phyloP scores from a whole-genome alignment of 2,113 vertebrate species.

The Enhydra lutris region DNA sequence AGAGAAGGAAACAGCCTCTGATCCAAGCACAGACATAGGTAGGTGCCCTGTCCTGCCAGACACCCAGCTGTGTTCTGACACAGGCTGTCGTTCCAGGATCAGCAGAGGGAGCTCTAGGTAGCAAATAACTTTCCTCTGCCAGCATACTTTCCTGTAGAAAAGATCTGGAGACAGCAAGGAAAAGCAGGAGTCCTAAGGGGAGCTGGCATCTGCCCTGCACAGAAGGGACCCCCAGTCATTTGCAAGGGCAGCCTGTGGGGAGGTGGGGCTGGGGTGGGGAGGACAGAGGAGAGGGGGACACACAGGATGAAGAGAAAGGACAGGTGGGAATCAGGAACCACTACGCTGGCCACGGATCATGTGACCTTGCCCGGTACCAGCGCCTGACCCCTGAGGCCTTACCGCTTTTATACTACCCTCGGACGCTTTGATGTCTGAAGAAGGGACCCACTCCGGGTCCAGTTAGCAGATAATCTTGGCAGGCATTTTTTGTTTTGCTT shows the following conservation, averaged over 20 bases:
- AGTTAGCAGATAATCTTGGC: not conserved
- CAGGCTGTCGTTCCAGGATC: not conserved
- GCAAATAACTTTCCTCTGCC: constrained; percentile 32
- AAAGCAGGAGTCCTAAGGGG: not conserved
- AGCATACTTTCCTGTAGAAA: not conserved
- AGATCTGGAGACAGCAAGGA: not conserved
- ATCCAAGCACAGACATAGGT: not conserved
- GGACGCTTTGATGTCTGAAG: fast-evolving
- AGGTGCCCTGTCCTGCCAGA: not conserved
- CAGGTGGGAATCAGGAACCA: not conserved
- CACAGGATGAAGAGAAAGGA: not conserved
- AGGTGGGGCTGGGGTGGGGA: fast-evolving
- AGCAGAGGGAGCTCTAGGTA: constrained; percentile 76
- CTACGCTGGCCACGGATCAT: fast-evolving
- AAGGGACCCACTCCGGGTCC: not conserved
- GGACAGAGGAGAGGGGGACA: not conserved
- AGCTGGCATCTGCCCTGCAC: not conserved
- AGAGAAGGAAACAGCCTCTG: not conserved
- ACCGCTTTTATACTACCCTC: not conserved
- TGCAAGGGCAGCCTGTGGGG: fast-evolving
- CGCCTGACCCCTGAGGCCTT: not conserved
- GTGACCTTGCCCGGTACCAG: not conserved
- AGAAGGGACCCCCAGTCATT: not conserved
- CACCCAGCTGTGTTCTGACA: not conserved
- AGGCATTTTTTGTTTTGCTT: not conserved